Percentiles rank a stretch among this genome's conserved stretches.
Conservation (phyloP, 30 jellyfish, hydroid and myxozoan genomes). For the Aurelia coerulea region DNA sequence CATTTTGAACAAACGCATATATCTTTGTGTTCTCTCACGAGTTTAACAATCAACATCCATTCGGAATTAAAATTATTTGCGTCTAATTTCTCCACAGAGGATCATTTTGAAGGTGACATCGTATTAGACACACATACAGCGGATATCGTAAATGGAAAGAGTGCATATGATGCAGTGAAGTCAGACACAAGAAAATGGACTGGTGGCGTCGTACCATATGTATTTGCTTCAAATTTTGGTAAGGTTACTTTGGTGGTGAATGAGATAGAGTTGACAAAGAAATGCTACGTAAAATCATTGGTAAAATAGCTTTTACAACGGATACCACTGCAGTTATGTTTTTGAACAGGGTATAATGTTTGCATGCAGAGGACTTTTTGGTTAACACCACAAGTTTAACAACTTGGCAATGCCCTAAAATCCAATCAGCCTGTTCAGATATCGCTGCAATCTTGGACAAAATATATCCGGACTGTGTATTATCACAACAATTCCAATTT, state of each 20-base stretch:
- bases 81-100: not conserved
- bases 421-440: not conserved
- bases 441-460: too few relatives aligned
- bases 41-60: too few relatives aligned
- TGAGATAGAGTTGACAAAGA: not conserved
- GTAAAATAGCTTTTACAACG: not conserved
- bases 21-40: too few relatives aligned
- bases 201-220: not conserved
- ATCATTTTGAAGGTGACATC: constrained; percentile 43
- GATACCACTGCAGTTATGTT: not conserved
- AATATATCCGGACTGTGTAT: too few relatives aligned
- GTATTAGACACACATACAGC: not conserved
- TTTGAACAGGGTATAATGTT: not conserved
- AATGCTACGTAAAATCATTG: not conserved
- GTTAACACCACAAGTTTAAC: not conserved
- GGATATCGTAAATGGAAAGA: not conserved
- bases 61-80: too few relatives aligned
- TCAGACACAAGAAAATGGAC: constrained; percentile 5
- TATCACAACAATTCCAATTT: too few relatives aligned
- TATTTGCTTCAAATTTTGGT: not conserved
- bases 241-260: not conserved
- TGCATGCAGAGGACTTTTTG: not conserved
- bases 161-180: constrained; percentile 9
- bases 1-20: too few relatives aligned
- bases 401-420: not conserved